Evolutionary conservation across 2,113 vertebrate genomes (phyloP).

Genomic region (Holacanthus passer): DNA sequence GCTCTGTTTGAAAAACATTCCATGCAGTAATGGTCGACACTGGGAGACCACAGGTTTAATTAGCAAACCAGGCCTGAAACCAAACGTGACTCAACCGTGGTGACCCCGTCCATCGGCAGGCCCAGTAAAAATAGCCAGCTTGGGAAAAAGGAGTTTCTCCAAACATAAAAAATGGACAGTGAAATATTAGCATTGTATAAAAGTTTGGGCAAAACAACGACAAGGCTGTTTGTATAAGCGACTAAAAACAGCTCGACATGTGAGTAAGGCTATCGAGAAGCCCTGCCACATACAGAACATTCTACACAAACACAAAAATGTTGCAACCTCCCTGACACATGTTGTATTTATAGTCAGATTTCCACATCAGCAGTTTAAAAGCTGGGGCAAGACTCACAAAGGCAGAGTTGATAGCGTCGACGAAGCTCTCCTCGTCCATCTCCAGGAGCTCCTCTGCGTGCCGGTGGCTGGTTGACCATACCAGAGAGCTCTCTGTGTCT

Average conservation of each 20-base stretch:
- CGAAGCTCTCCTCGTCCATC: conserved; percentile 94
- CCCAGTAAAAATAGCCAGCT: conserved; percentile 84
- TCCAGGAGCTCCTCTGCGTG: conserved; percentile 90
- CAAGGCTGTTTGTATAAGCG: conserved; percentile 52
- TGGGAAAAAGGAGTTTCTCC: conserved; percentile 83
- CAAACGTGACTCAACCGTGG: conserved; percentile 83
- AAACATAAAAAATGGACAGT: conserved; percentile 69
- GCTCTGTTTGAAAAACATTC: conserved; percentile 85
- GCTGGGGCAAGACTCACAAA: conserved; percentile 89
- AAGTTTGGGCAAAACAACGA: conserved; percentile 54
- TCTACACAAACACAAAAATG: conserved; percentile 26
- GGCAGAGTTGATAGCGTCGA: conserved; percentile 95
- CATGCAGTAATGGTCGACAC: conserved; percentile 83
- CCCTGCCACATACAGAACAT: neutral
- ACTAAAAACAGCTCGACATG: conserved; percentile 32
- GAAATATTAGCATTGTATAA: conserved; percentile 65
- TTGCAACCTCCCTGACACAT: conserved; percentile 35
- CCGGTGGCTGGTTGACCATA: conserved; percentile 95
- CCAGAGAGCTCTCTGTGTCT: conserved; percentile 93
- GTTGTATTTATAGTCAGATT: conserved; percentile 20
- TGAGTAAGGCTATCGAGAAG: conserved; percentile 21
- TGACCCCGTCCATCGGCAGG: conserved; percentile 80
- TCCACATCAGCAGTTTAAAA: conserved; percentile 8
- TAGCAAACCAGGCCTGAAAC: conserved; percentile 83
- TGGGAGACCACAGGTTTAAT: conserved; percentile 85